phyloP scores from a whole-genome alignment of 2,797 vertebrate species.

The Aulostomus chinensis region DNA sequence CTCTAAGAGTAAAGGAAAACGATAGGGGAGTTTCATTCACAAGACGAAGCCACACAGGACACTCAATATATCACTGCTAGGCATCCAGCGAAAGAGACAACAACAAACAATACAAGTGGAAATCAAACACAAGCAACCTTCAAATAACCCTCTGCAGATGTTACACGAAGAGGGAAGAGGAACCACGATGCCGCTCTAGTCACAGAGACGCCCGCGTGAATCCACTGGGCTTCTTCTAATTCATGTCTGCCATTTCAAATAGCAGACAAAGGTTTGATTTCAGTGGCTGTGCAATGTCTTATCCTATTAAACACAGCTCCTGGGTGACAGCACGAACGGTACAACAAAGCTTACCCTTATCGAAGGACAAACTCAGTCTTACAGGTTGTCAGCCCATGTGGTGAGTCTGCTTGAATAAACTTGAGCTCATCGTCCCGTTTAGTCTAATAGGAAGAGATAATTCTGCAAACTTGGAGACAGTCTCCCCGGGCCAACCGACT shows the following conservation, averaged over 20 bases:
- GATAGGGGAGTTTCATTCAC: conserved; percentile 14
- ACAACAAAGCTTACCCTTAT: conserved; percentile 62
- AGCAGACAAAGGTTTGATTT: conserved; percentile 51
- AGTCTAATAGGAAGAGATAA: conserved; percentile 4
- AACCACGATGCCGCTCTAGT: conserved; percentile 37
- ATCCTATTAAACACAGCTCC: conserved; percentile 51
- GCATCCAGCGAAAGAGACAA: conserved; percentile 36
- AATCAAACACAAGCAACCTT: conserved; percentile 51
- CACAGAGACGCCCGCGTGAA: conserved; percentile 40
- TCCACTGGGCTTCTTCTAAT: conserved; percentile 57
- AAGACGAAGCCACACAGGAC: conserved; percentile 33
- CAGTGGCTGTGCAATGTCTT: conserved; percentile 32
- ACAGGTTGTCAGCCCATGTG: conserved; percentile 36
- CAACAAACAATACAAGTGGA: conserved; percentile 42
- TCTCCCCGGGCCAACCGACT: neutral
- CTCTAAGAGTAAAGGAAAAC: conserved; percentile 14
- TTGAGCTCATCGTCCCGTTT: conserved; percentile 13
- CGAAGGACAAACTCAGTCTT: conserved; percentile 49
- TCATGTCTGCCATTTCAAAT: conserved; percentile 58
- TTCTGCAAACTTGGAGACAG: conserved; percentile 20
- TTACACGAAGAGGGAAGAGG: conserved; percentile 27
- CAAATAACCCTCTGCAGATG: conserved; percentile 46
- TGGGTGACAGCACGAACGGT: conserved; percentile 40
- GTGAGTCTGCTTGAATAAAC: conserved; percentile 21
- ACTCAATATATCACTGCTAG: conserved; percentile 15